A percentile compares a stretch with the other conserved stretches of the same genome.
Conservation (phyloP, 1,140 invertebrate genomes). For the Diorhabda sublineata region DNA sequence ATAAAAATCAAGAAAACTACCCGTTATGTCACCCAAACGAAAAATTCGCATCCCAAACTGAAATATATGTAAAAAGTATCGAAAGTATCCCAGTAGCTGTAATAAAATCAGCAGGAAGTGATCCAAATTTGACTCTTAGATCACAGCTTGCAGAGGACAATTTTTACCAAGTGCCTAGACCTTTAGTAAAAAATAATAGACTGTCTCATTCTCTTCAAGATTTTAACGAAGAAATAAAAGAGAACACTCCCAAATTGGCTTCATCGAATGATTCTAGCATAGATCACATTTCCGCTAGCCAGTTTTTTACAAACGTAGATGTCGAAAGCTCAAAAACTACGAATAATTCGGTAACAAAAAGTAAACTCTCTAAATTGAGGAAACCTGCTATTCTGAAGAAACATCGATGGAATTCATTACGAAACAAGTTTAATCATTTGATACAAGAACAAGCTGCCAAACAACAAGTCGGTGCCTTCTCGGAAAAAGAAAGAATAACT, state of each 20-base stretch:
- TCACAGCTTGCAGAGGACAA: conserved; percentile 33
- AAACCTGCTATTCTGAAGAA: conserved; percentile 35
- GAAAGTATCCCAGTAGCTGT: conserved; percentile 20
- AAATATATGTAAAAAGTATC: conserved; percentile 18
- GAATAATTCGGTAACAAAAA: conserved; percentile 12
- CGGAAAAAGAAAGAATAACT: conserved; percentile 34
- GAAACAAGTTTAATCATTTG: conserved; percentile 39
- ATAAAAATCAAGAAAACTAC: neutral
- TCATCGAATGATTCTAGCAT: conserved; percentile 33
- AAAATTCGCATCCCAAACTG: conserved; percentile 28
- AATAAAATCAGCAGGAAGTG: conserved; percentile 40
- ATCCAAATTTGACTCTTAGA: conserved; percentile 36
- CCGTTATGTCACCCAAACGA: conserved; percentile 24
- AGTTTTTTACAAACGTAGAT: conserved; percentile 23
- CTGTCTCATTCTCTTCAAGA: conserved; percentile 43
- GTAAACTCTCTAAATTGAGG: neutral
- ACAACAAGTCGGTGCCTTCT: conserved; percentile 41
- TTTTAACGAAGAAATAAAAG: conserved; percentile 38
- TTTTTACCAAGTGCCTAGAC: conserved; percentile 43
- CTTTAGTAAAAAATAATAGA: conserved; percentile 26
- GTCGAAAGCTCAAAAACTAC: conserved; percentile 7
- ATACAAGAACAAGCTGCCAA: conserved; percentile 39
- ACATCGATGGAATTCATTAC: conserved; percentile 41
- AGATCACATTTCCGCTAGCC: conserved; percentile 43
- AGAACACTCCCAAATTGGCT: conserved; percentile 19